Evolutionary conservation across 2,888 invertebrate genomes (phyloP).

Genomic region (Ganaspis brasiliensis): DNA sequence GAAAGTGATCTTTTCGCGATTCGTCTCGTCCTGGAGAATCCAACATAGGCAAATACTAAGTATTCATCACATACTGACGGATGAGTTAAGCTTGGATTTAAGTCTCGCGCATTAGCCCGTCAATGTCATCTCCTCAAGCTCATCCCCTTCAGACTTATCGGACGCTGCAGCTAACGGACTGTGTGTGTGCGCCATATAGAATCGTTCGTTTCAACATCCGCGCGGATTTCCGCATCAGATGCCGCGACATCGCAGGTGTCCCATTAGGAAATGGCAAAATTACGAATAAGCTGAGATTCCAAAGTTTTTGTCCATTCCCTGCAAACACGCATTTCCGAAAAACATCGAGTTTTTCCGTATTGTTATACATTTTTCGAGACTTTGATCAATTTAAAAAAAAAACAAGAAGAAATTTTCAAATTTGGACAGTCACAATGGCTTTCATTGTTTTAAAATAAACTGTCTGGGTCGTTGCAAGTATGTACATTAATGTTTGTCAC

Average conservation of each 20-base stretch:
- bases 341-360: not conserved
- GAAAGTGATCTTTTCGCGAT: conserved; percentile 2
- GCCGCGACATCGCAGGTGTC: conserved; percentile 65
- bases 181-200: conserved; percentile 61
- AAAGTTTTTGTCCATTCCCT: not conserved
- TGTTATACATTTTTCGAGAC: no score
- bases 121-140: conserved; percentile 78
- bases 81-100: conserved; percentile 80
- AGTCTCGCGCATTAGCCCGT: conserved; percentile 77
- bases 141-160: conserved; percentile 80
- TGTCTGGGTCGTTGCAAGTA: no score
- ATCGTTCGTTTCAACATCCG: conserved; percentile 62
- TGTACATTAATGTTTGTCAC: no score
- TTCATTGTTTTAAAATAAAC: no score
- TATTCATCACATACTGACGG: conserved; percentile 78
- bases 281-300: conserved; percentile 45
- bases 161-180: conserved; percentile 77
- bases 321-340: not conserved
- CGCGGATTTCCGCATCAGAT: conserved; percentile 75
- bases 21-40: conserved; percentile 34
- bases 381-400: no score
- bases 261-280: conserved; percentile 67
- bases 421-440: no score
- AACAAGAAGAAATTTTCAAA: no score
- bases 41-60: conserved; percentile 59